phyloP scores from a whole-genome alignment of 23 tunicate species.

The Ciona savignyi region DNA sequence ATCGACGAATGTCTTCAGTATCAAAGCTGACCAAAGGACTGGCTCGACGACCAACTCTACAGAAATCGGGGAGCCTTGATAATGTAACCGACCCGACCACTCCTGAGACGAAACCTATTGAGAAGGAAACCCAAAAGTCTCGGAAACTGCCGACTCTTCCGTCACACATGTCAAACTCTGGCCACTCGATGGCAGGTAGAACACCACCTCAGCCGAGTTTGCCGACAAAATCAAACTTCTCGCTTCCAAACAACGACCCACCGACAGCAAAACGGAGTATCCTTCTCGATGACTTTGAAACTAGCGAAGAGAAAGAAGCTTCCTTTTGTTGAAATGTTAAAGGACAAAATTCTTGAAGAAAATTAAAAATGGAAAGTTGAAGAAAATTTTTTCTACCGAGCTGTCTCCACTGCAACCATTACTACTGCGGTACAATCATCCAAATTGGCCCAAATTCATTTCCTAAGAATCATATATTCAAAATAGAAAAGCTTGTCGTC shows the following conservation, averaged over 20 bases:
- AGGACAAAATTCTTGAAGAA: too few species aligned
- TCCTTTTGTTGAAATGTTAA: constrained; percentile 8
- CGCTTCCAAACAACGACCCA: not conserved
- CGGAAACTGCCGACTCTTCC: constrained; percentile 11
- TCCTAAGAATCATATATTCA: too few species aligned
- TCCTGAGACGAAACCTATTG: not conserved
- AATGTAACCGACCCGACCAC: not conserved
- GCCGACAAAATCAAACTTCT: not conserved
- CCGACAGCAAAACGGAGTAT: constrained; percentile 21
- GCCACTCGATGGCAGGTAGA: constrained; percentile 5
- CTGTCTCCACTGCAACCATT: not conserved
- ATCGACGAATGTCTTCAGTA: not conserved
- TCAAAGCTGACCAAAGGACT: not conserved
- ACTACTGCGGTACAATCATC: not conserved
- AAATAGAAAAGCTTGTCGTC: not conserved
- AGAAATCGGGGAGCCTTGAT: not conserved
- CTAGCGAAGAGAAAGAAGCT: constrained; percentile 1
- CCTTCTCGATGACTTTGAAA: not conserved
- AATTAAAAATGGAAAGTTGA: not conserved
- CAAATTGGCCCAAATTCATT: too few species aligned
- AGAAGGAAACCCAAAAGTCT: not conserved
- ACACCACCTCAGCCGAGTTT: constrained; percentile 14
- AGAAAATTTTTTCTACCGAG: too few species aligned
- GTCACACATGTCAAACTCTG: not conserved
- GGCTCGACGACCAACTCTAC: not conserved